phyloP scores from a whole-genome alignment of 92 coral and sea anemone genomes.

The Phenganax subtilis region DNA sequence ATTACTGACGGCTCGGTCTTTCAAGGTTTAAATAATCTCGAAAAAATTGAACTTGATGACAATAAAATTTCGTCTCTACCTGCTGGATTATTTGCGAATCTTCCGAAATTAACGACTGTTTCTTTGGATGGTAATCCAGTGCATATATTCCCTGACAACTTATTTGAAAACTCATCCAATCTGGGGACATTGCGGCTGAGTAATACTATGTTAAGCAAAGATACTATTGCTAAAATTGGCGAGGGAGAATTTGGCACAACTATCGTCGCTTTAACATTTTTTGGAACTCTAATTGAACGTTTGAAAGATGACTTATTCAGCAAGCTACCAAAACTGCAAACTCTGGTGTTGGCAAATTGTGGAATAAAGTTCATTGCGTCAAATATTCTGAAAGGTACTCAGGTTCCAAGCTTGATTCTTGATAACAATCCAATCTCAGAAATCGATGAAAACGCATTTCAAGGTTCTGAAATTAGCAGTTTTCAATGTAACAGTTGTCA shows the following conservation, averaged over 20 bases:
- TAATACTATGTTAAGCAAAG: not conserved
- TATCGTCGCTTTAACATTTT: not conserved
- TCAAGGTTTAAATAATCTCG: constrained; percentile 22
- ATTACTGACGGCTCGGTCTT: constrained; percentile 6
- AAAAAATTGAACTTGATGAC: not conserved
- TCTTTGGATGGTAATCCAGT: not conserved
- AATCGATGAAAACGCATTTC: not conserved
- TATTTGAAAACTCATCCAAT: constrained; percentile 25
- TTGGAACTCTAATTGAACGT: constrained; percentile 11
- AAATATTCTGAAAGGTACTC: constrained; percentile 26
- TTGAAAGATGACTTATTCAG: constrained; percentile 14
- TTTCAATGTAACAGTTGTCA: constrained; percentile 12
- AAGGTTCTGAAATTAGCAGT: not conserved
- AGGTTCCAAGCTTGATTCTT: not conserved
- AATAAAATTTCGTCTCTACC: constrained; percentile 18
- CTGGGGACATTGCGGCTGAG: not conserved
- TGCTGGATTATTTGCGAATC: constrained; percentile 36
- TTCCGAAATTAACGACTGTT: not conserved
- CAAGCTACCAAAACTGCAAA: constrained; percentile 7
- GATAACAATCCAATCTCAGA: constrained; percentile 5
- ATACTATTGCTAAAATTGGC: not conserved
- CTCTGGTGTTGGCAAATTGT: not conserved
- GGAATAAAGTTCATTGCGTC: constrained; percentile 9
- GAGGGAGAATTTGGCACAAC: constrained; percentile 28
- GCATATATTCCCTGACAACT: constrained; percentile 9